Evolutionary conservation across 2,797 vertebrate species (phyloP), one percentile per base, ranked within the genome.

Genomic region (Psittacula echo): DNA sequence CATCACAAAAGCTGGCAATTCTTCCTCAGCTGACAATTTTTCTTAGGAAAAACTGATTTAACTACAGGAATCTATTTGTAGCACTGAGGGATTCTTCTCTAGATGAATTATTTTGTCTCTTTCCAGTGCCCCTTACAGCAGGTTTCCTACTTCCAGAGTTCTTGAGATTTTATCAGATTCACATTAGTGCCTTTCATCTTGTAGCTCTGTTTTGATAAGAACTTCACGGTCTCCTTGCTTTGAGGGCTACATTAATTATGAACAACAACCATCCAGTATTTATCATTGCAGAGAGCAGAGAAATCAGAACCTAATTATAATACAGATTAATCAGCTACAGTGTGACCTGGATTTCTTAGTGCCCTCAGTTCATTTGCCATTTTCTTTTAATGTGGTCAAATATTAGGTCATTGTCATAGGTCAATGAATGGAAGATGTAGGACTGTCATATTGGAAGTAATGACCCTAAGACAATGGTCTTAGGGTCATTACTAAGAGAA

Each of bases 211-310:
- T 93, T 73, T 61, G 56, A 83, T 83, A 74, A 61, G 10, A 95
- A 64, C n/a, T 74, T 77, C 44, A 78, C 21, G 0, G 0, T 60
- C 20, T 34, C 41, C 58, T 88, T 90, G 66, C 73, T 93, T 89
- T 89, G 65, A 85, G 78, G 85, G 68, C 75, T 77, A 54, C 37
- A 76, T 77, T 85, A 96, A 93, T 87, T 87, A 89, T 82, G 65
- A 87, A 79, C 15, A 61, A 39, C 51, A 83, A 85, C 50, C 65
- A 89, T 83, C 42, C 70, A 77, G 65, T 42, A 90, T 80, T 87
- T 75, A 93, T 51, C 76, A 85, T 0, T 65, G 68, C 27, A 92
- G 76, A 95, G 12, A 91, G 48, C 29, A 39, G 41, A 81, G 30
- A 82, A 92, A 87, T 93, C 44, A 67, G 48, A 92, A 84, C 73